These are phyloP conservation scores for Otus scops DNA, from an alignment of 2,797 vertebrate species.

Conservation along the genomic window DNA sequence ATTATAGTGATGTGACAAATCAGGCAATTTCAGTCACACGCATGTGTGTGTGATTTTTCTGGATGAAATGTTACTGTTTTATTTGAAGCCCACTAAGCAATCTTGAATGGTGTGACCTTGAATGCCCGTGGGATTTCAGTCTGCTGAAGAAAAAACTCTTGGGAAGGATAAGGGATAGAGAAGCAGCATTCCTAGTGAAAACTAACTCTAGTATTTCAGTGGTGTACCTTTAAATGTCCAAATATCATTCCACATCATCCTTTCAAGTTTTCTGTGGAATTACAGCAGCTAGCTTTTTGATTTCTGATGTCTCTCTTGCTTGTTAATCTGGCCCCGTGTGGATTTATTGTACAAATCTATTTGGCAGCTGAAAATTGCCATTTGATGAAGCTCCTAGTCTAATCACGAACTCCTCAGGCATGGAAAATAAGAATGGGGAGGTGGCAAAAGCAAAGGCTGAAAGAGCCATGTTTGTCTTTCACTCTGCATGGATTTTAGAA, in stretches of 20 bases:
- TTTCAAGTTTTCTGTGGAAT: constrained; percentile 66
- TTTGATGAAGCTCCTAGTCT: constrained; percentile 59
- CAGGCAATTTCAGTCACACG: background rate
- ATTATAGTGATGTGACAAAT: background rate
- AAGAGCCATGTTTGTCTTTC: constrained; percentile 26
- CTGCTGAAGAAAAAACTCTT: background rate
- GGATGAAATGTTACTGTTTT: background rate
- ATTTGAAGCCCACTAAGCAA: background rate
- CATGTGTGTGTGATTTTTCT: background rate
- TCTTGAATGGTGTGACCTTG: background rate
- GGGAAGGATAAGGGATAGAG: background rate
- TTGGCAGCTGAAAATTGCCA: constrained; percentile 61
- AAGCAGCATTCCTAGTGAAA: background rate
- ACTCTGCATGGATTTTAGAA: constrained; percentile 19
- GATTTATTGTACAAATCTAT: constrained; percentile 68
- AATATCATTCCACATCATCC: constrained; percentile 32
- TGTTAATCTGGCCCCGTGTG: constrained; percentile 63
- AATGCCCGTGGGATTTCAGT: background rate
- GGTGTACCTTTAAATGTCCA: constrained; percentile 25
- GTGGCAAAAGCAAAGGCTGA: background rate
- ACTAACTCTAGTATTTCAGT: background rate
- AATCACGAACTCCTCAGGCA: constrained; percentile 56
- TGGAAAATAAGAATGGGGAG: constrained; percentile 47
- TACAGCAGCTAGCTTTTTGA: constrained; percentile 55
- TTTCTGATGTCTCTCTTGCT: constrained; percentile 63